Conservation (phyloP, 2,797 vertebrate genomes). For the Enteromius thamalakanensis region DNA sequence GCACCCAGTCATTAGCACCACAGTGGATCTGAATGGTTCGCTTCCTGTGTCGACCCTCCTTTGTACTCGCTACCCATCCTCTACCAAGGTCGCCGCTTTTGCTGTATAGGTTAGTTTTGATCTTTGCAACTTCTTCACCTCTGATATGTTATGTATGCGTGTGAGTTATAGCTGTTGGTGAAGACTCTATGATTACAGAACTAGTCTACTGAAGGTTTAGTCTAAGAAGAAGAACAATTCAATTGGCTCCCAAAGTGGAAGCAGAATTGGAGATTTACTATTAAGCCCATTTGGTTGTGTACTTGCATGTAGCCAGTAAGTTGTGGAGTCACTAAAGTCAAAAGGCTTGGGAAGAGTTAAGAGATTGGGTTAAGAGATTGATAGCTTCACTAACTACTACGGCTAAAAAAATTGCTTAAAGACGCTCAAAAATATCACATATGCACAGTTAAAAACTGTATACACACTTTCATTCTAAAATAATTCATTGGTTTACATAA, state of each 20-base stretch:
- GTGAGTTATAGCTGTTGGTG: slow-evolving; percentile 17
- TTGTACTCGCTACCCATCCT: slow-evolving; percentile 26
- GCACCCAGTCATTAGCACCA: slow-evolving; percentile 64
- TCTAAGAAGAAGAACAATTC: slow-evolving; percentile 3
- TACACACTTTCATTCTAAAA: neutral
- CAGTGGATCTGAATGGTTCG: slow-evolving; percentile 54
- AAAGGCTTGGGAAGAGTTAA: slow-evolving; percentile 36
- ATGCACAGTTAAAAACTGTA: neutral
- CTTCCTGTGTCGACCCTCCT: slow-evolving; percentile 30
- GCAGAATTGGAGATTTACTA: neutral
- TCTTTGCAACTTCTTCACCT: slow-evolving; percentile 45
- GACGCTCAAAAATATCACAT: neutral
- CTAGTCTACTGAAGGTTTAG: neutral
- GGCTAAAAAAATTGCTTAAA: slow-evolving; percentile 12
- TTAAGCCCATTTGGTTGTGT: neutral
- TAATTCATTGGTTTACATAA: neutral
- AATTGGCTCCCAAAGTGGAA: neutral
- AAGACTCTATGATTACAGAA: slow-evolving; percentile 34
- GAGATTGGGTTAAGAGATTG: neutral
- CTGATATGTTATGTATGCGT: neutral
- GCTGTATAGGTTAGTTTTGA: slow-evolving; percentile 33
- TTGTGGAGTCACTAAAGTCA: neutral
- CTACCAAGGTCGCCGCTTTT: slow-evolving; percentile 51
- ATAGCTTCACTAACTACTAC: neutral
- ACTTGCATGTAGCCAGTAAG: neutral